Evolutionary conservation across 2,797 vertebrate genomes (phyloP).

Genomic region (Phylloscopus collybita): DNA sequence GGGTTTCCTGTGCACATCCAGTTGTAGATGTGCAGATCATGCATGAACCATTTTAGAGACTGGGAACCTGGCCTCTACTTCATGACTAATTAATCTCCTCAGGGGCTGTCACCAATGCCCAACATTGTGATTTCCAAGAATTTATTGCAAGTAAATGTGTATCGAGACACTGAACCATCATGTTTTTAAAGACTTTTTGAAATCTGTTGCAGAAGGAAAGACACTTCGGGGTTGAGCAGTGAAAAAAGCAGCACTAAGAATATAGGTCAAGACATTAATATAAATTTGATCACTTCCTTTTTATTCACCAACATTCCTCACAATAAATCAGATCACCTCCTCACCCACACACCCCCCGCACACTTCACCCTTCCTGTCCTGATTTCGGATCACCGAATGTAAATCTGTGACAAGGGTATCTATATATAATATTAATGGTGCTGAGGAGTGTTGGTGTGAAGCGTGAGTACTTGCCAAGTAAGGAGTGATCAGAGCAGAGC

Average conservation of each 20-base stretch:
- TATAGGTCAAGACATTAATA: constrained; percentile 82
- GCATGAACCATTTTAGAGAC: not conserved
- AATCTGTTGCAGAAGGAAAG: constrained; percentile 47
- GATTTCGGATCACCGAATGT: constrained; percentile 88
- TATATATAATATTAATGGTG: constrained; percentile 99
- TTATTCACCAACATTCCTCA: constrained; percentile 77
- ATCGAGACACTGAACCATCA: not conserved
- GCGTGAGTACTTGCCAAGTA: constrained; percentile 87
- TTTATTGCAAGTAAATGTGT: constrained; percentile 31
- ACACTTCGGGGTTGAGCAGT: constrained; percentile 50
- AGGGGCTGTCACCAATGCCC: not conserved
- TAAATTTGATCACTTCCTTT: constrained; percentile 87
- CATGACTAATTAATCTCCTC: not conserved
- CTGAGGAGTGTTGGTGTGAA: constrained; percentile 85
- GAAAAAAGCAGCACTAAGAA: constrained; percentile 72
- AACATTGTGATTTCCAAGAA: not conserved
- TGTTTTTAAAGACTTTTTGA: constrained; percentile 20
- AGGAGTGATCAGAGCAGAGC: constrained; percentile 87
- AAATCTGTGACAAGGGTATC: constrained; percentile 98
- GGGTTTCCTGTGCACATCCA: not conserved
- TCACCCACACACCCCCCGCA: constrained; percentile 65
- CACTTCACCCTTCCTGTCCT: constrained; percentile 81
- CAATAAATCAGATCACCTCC: constrained; percentile 81
- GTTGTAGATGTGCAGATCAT: not conserved
- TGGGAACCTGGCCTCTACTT: not conserved